Percentiles rank a stretch among this genome's conserved stretches.
These are phyloP conservation scores for Ailuropoda melanoleuca DNA, from an alignment of 2,113 vertebrate species.

Conservation along the genomic window DNA sequence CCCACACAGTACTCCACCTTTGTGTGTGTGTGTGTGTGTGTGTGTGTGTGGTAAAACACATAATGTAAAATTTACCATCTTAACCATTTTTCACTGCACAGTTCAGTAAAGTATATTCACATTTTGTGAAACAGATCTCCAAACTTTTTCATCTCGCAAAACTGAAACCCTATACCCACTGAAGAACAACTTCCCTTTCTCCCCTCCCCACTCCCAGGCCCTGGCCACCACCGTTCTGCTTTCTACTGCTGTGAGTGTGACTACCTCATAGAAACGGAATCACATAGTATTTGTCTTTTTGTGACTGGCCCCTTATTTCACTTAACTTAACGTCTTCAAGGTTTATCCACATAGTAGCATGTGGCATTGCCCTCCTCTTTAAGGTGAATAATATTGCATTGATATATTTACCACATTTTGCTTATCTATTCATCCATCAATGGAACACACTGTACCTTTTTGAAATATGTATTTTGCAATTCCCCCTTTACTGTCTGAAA, in stretches of 20 bases:
- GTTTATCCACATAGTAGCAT: neutral
- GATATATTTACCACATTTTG: neutral
- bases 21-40: neutral
- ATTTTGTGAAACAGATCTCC: neutral
- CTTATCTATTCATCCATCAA: neutral
- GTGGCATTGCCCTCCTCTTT: neutral
- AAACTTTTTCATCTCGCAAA: neutral
- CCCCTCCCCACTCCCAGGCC: fast-evolving
- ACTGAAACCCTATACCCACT: neutral
- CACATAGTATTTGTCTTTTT: neutral
- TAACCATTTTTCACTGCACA: neutral
- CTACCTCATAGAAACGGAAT: neutral
- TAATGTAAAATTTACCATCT: neutral
- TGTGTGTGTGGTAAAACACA: neutral
- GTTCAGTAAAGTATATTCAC: neutral
- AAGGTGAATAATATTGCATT: neutral
- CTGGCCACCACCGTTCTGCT: neutral
- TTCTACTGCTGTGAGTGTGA: neutral
- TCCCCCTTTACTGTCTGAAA: conserved; percentile 11
- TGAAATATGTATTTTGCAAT: conserved; percentile 2
- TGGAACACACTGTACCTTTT: neutral
- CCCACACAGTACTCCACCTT: neutral
- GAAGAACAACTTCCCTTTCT: neutral
- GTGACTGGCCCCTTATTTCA: neutral
- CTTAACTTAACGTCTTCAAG: neutral